These are phyloP conservation scores for Lathronympha strigana DNA, from an alignment of 2,888 invertebrate genomes.

Conservation along the genomic window DNA sequence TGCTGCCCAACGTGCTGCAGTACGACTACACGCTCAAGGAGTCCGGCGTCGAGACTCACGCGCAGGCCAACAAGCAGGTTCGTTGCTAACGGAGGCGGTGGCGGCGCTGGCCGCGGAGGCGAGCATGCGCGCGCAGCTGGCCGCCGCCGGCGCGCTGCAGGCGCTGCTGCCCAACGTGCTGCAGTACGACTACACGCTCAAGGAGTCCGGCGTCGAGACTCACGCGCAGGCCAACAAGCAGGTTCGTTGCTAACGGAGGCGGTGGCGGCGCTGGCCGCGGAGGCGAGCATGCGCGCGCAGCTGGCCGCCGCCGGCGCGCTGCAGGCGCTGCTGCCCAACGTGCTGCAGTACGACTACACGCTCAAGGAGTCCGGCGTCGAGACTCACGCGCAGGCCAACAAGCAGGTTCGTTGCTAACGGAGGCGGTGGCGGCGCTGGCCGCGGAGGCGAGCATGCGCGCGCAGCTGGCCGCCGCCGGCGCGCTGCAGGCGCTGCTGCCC, in stretches of 20 bases:
- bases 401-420: slow-evolving; percentile 89
- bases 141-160: slow-evolving; percentile 95
- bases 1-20: slow-evolving; percentile 94
- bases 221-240: slow-evolving; percentile 93
- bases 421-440: slow-evolving; percentile 94
- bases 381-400: slow-evolving; percentile 92
- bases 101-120: slow-evolving; percentile 94
- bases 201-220: slow-evolving; percentile 97
- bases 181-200: slow-evolving; percentile 98
- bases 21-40: slow-evolving; percentile 99
- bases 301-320: slow-evolving; percentile 93
- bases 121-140: slow-evolving; percentile 92
- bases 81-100: slow-evolving; percentile 93
- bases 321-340: slow-evolving; percentile 95
- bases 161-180: slow-evolving; percentile 95
- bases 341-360: slow-evolving; percentile 98
- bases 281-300: slow-evolving; percentile 93
- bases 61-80: slow-evolving; percentile 92
- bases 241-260: slow-evolving; percentile 91
- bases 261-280: slow-evolving; percentile 93
- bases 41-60: slow-evolving; percentile 94
- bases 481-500: slow-evolving; percentile 95
- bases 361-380: slow-evolving; percentile 98
- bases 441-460: slow-evolving; percentile 94
- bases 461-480: slow-evolving; percentile 92